phyloP scores from a whole-genome alignment of 1,140 invertebrate species.

The Drosophila lacteicornis region DNA sequence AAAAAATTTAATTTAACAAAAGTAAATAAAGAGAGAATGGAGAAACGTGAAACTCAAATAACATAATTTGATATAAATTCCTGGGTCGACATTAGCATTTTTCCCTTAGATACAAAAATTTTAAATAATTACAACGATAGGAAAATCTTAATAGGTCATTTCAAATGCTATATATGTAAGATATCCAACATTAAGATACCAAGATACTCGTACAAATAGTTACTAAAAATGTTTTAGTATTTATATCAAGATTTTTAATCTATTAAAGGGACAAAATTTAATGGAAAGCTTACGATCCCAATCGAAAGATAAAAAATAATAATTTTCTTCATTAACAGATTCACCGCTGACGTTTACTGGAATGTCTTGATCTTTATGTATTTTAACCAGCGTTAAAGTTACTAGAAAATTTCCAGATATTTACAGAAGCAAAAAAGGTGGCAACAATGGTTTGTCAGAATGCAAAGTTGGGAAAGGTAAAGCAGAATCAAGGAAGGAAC shows the following conservation, averaged over 20 bases:
- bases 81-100: not conserved
- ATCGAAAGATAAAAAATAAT: no score
- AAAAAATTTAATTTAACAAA: conserved; percentile 78
- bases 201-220: no score
- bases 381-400: not conserved
- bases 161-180: not conserved
- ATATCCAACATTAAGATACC: no score
- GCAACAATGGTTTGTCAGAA: conserved; percentile 1
- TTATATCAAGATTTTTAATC: no score
- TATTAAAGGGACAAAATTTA: not conserved
- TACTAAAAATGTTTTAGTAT: no score
- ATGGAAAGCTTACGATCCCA: not conserved
- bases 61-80: conserved; percentile 35
- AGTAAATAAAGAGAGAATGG: conserved; percentile 52
- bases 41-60: conserved; percentile 35
- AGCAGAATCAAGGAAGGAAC: not conserved
- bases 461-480: conserved; percentile 4
- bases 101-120: not conserved
- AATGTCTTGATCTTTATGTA: not conserved
- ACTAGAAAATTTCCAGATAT: not conserved
- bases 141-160: not conserved
- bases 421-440: not conserved
- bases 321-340: not conserved
- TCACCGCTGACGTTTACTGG: not conserved
- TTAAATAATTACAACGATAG: not conserved